Evolutionary conservation across 1,140 invertebrate genomes (phyloP), one percentile per base, ranked within the genome.

Genomic region (Drosophila azteca): DNA sequence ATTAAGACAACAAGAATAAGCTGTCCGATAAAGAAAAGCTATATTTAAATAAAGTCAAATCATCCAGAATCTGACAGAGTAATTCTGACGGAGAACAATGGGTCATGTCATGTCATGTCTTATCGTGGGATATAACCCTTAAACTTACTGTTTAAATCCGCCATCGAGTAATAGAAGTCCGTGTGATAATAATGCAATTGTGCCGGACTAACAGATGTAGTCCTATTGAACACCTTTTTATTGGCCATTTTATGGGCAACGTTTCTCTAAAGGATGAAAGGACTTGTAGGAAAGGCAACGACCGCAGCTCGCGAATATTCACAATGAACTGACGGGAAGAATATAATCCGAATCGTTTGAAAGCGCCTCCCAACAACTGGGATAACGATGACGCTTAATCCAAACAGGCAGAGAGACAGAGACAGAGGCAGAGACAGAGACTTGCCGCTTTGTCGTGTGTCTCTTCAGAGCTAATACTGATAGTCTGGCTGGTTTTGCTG

Each of bases 81-180:
- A 26, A 8, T 39, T 39, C 35, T 11, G 35, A 13, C 35, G 13
- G 4, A 8, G 35, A 39, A 1, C 35, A 39, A 11, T 4, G 31
- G 31, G 31, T 57, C 7, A 53, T 55, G 22, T 31, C 7, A 29
- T 29, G 29, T 29, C 29, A 55, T 39, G 0, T 31, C 8, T 8
- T 31, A 7, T 31, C 29, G 43, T 39, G 0, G 3, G 2, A 13
- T 7, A 41, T 29, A 8, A 39, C 2, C n/a, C 1, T 13, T 6
- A 0, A 8, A 82, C 89, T 90, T 76, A 90, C 89, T 90, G 31
- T 75, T 50, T 41, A 90, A 60, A 29, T 89, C 74, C n/a, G 89
- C 79, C 89, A 90, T 89, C 8, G 89, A 90, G 49, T 90, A 90
- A 22, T 89, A 90, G 48, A 90, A 87, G 69, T 90, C 89, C 59